phyloP scores from a whole-genome alignment of 2,797 vertebrate genomes.

The Bovichtus variegatus region DNA sequence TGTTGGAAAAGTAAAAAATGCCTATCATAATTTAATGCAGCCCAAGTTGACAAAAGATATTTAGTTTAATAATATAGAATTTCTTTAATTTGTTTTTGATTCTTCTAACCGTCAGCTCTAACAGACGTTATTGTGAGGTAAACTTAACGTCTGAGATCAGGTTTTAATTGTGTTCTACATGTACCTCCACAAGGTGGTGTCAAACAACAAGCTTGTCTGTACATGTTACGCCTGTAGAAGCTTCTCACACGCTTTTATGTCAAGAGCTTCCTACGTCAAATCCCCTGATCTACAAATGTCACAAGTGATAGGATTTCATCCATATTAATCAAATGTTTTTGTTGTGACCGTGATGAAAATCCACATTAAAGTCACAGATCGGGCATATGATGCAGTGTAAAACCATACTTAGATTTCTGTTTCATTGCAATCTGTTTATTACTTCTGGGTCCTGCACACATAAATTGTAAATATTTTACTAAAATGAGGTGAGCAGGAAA shows the following conservation, averaged over 20 bases:
- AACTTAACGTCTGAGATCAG: not conserved
- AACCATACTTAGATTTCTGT: not conserved
- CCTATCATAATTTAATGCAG: not conserved
- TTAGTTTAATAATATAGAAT: not conserved
- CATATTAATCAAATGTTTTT: not conserved
- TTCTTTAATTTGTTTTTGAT: not conserved
- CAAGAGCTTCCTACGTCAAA: not conserved
- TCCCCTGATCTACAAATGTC: too few species aligned
- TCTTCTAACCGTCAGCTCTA: not conserved
- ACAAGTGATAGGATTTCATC: not conserved
- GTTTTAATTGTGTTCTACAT: not conserved
- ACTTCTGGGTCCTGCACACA: not conserved
- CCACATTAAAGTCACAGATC: not conserved
- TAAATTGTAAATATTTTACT: not conserved
- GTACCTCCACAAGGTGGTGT: conserved; percentile 37
- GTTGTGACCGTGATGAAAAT: not conserved
- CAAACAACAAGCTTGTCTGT: conserved; percentile 9
- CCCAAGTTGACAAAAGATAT: not conserved
- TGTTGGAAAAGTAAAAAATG: not conserved
- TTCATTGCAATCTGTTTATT: not conserved
- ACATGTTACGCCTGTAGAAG: not conserved
- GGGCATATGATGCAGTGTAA: not conserved
- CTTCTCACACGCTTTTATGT: not conserved
- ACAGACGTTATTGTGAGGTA: not conserved
- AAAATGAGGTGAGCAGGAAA: not conserved